Percentiles rank a stretch among this genome's conserved stretches.
Conservation (phyloP, 2,113 vertebrate genomes). For the Natator depressus region DNA sequence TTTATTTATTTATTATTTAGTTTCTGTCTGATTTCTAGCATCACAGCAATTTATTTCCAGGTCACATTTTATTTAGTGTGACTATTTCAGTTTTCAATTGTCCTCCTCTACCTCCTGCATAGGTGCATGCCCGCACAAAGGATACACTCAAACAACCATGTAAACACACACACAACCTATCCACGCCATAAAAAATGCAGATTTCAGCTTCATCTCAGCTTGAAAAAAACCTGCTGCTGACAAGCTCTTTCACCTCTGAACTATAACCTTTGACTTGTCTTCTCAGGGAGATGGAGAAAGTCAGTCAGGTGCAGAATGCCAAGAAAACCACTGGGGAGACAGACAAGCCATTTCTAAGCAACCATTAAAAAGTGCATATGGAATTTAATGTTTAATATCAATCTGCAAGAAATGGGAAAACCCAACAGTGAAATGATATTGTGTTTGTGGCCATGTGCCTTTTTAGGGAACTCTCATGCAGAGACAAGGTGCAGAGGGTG, state of each 20-base stretch:
- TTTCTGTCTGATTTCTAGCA: neutral
- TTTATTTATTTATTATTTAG: neutral
- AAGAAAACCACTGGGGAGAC: slow-evolving; percentile 25
- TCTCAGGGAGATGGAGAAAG: slow-evolving; percentile 55
- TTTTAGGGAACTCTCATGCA: slow-evolving; percentile 26
- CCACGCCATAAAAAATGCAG: neutral
- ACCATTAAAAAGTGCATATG: slow-evolving; percentile 53
- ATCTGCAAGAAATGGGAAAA: slow-evolving; percentile 58
- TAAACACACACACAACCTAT: neutral
- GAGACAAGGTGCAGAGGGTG: neutral
- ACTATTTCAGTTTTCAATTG: neutral
- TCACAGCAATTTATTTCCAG: slow-evolving; percentile 2
- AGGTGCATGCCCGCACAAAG: neutral
- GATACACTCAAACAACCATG: neutral
- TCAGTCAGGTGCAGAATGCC: slow-evolving; percentile 75
- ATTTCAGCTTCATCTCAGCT: slow-evolving; percentile 4
- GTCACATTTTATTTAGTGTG: neutral
- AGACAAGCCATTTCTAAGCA: slow-evolving; percentile 72
- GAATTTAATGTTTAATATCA: slow-evolving; percentile 76
- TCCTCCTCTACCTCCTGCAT: neutral
- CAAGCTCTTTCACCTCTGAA: slow-evolving; percentile 64
- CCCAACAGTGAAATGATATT: neutral
- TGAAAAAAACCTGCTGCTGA: slow-evolving; percentile 63
- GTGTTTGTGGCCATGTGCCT: neutral
- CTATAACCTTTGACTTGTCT: slow-evolving; percentile 71